phyloP scores from a whole-genome alignment of 2,888 invertebrate species.

The Scaptomyza parva region DNA sequence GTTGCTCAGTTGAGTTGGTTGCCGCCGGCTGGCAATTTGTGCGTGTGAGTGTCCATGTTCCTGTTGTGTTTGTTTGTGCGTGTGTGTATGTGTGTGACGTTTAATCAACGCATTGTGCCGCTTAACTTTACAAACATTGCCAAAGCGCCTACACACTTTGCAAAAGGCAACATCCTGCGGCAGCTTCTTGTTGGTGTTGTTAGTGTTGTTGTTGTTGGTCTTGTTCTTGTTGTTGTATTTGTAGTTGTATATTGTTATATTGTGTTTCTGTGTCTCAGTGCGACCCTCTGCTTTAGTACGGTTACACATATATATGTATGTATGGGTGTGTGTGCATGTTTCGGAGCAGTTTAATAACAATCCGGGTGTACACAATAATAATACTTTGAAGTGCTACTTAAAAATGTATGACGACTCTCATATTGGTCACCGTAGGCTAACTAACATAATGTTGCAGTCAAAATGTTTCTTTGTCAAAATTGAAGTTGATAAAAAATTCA shows the following conservation, averaged over 20 bases:
- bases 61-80: conserved; percentile 1
- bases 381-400: conserved; percentile 39
- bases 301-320: no score
- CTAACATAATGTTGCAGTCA: background rate
- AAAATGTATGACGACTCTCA: conserved; percentile 47
- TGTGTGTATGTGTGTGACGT: conserved; percentile 48
- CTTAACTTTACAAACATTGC: conserved; percentile 73
- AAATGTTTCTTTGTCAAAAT: conserved; percentile 8
- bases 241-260: conserved; percentile 6
- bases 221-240: background rate
- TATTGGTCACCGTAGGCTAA: conserved; percentile 38
- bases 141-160: conserved; percentile 43
- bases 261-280: conserved; percentile 8
- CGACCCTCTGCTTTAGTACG: conserved; percentile 10
- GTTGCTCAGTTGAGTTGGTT: conserved; percentile 35
- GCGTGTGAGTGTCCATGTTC: conserved; percentile 12
- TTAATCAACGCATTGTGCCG: conserved; percentile 78
- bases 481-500: conserved; percentile 22
- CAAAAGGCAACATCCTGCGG: conserved; percentile 36
- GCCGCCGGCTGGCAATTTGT: conserved; percentile 48
- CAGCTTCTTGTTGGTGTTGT: conserved; percentile 7
- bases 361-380: conserved; percentile 38
- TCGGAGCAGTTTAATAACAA: conserved; percentile 53
- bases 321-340: conserved; percentile 11
- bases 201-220: background rate